Conservation (phyloP, 2,113 vertebrate genomes). For the Ophiodon elongatus region DNA sequence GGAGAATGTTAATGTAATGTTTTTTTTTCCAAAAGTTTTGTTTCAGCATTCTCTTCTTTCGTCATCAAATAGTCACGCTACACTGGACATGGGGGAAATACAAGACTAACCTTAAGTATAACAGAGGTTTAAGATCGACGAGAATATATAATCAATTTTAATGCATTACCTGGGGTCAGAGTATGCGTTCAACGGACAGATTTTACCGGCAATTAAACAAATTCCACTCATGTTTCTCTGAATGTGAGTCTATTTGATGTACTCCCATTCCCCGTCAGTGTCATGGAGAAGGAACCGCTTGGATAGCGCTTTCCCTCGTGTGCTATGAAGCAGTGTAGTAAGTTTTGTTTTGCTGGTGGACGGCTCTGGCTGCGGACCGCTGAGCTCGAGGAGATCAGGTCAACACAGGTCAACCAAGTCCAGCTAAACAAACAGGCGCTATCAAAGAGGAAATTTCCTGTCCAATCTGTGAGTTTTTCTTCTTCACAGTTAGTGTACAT, state of each 20-base stretch:
- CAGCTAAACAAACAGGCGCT: conserved; percentile 81
- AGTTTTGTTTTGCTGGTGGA: conserved; percentile 29
- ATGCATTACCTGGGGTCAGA: not conserved
- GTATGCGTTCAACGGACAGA: not conserved
- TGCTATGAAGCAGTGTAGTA: conserved; percentile 11
- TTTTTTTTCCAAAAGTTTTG: conserved; percentile 11
- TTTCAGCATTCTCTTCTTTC: not conserved
- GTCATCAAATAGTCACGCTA: not conserved
- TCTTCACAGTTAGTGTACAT: conserved; percentile 71
- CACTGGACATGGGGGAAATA: not conserved
- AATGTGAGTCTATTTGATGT: not conserved
- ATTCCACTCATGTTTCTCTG: not conserved
- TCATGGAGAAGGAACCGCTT: not conserved
- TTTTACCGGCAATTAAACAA: not conserved
- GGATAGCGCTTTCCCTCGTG: not conserved
- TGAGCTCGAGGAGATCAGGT: conserved; percentile 72
- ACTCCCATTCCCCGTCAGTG: not conserved
- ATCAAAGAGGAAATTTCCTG: conserved; percentile 83
- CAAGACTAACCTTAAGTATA: not conserved
- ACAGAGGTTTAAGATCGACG: not conserved
- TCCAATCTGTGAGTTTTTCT: conserved; percentile 72
- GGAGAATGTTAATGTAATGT: not conserved
- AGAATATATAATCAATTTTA: not conserved
- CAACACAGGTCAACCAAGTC: conserved; percentile 73
- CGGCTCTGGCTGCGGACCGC: conserved; percentile 59